Percentiles rank a stretch among this genome's conserved stretches.
Conservation (phyloP, 2,797 vertebrate genomes). For the Girardinus metallicus region DNA sequence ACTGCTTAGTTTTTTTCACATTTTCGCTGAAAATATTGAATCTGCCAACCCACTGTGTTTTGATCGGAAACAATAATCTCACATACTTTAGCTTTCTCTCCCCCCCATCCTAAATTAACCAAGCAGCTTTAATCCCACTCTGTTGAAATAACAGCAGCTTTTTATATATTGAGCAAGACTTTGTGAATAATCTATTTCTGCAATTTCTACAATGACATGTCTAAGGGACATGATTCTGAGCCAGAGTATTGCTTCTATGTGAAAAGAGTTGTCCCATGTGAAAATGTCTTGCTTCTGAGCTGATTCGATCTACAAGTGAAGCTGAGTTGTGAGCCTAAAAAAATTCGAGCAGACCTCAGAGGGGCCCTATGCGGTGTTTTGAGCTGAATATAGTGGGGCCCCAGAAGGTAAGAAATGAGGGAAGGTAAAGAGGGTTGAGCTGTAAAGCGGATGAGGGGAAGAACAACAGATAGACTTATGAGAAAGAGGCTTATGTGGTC, state of each 20-base stretch:
- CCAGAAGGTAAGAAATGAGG: slow-evolving; percentile 4
- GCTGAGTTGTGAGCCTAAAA: slow-evolving; percentile 10
- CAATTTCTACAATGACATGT: slow-evolving; percentile 20
- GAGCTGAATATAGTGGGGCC: slow-evolving; percentile 12
- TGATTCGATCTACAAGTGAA: slow-evolving; percentile 9
- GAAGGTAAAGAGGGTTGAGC: not conserved
- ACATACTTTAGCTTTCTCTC: too few species aligned
- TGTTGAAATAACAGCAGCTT: not conserved
- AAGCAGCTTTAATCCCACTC: not conserved
- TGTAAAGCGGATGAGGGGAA: not conserved
- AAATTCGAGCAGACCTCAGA: slow-evolving; percentile 4
- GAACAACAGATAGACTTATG: slow-evolving; percentile 13
- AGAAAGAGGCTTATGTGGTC: slow-evolving; percentile 11
- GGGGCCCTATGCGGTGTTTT: slow-evolving; percentile 10
- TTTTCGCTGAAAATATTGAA: not conserved
- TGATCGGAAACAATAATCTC: not conserved
- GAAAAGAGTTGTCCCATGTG: slow-evolving; percentile 1
- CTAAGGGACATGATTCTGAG: not conserved
- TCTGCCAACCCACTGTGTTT: not conserved
- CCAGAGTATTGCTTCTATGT: slow-evolving; percentile 29
- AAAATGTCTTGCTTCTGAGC: slow-evolving; percentile 10
- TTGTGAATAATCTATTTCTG: not conserved
- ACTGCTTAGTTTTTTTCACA: not conserved
- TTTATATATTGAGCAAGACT: not conserved
- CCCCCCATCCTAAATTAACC: not conserved